phyloP scores from a whole-genome alignment of 2,113 vertebrate genomes.

The Phalacrocorax carbo region DNA sequence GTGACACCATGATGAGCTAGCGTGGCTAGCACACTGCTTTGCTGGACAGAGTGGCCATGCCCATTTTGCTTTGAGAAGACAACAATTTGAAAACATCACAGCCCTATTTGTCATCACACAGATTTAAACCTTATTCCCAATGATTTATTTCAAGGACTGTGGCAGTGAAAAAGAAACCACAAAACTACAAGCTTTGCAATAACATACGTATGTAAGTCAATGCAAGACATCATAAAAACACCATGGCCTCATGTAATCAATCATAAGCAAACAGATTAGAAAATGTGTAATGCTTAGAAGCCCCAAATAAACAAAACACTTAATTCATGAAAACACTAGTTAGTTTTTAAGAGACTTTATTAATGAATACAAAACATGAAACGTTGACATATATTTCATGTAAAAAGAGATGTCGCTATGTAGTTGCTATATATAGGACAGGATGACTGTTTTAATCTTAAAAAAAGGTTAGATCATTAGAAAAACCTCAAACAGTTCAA shows the following conservation, averaged over 20 bases:
- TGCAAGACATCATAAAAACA: background rate
- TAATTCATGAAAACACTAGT: background rate
- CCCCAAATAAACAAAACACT: background rate
- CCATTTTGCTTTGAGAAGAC: background rate
- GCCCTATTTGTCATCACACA: background rate
- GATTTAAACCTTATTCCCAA: background rate
- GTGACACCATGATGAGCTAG: background rate
- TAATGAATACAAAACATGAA: background rate
- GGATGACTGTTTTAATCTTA: background rate
- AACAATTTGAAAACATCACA: background rate
- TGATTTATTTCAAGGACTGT: background rate
- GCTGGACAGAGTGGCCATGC: background rate
- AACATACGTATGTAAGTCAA: background rate
- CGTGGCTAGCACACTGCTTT: background rate
- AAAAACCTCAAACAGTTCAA: background rate
- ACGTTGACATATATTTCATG: background rate
- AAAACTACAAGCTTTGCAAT: background rate
- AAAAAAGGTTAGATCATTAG: background rate
- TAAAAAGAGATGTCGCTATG: background rate
- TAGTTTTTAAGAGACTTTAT: background rate
- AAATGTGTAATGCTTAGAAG: background rate
- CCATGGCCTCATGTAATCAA: background rate
- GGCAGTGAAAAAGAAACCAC: background rate
- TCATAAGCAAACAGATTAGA: background rate
- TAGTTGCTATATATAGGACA: background rate